Evolutionary conservation across 2,113 vertebrate species (phyloP).

Genomic region (Paralichthys olivaceus): DNA sequence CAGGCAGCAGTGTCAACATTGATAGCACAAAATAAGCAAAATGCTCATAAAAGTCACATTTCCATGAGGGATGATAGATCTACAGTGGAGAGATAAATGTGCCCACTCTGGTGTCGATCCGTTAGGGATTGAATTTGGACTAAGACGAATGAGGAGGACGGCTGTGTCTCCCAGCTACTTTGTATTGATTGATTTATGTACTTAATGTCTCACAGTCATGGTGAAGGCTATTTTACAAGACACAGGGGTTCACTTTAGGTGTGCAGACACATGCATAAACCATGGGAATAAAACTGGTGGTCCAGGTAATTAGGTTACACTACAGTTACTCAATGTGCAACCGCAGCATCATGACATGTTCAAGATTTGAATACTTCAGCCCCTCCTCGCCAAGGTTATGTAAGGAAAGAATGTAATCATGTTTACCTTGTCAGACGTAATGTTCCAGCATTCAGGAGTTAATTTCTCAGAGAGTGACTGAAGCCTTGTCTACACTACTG

Average conservation of each 20-base stretch:
- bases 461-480: neutral
- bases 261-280: slow-evolving; percentile 17
- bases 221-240: slow-evolving; percentile 17
- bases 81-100: slow-evolving; percentile 29
- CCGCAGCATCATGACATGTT: neutral
- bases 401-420: neutral
- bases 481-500: too few species aligned
- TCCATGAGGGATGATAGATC: slow-evolving; percentile 12
- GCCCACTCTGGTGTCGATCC: slow-evolving; percentile 30
- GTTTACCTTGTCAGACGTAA: neutral
- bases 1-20: neutral
- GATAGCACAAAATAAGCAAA: slow-evolving; percentile 46
- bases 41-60: slow-evolving; percentile 4
- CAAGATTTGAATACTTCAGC: neutral
- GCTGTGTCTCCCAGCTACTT: slow-evolving; percentile 16
- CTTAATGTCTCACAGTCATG: slow-evolving; percentile 15
- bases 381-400: neutral
- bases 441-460: neutral
- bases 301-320: slow-evolving; percentile 4
- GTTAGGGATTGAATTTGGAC: slow-evolving; percentile 39
- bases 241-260: neutral
- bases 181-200: slow-evolving; percentile 40
- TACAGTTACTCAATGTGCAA: neutral
- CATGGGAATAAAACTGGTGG: neutral
- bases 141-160: slow-evolving; percentile 26